A percentile compares a stretch with the other conserved stretches of the same genome.
Conservation (phyloP, 1,140 invertebrate species). For the Monomorium pharaonis region DNA sequence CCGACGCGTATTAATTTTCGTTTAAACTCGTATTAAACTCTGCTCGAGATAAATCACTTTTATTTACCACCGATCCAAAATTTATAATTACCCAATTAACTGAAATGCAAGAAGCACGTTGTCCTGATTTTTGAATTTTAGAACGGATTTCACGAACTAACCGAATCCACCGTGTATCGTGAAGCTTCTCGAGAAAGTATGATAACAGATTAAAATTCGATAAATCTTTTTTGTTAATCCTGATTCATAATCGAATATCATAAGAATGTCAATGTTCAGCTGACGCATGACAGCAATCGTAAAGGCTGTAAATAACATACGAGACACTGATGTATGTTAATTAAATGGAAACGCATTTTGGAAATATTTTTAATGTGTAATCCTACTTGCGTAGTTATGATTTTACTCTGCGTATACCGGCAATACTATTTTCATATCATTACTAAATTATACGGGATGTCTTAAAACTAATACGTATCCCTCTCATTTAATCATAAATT, state of each 20-base stretch:
- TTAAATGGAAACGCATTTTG: constrained; percentile 68
- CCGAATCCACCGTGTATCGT: background rate
- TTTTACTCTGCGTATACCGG: background rate
- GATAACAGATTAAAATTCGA: constrained; percentile 30
- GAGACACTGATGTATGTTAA: constrained; percentile 65
- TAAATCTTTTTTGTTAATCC: constrained; percentile 44
- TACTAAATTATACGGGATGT: background rate
- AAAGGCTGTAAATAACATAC: constrained; percentile 55
- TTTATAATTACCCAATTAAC: background rate
- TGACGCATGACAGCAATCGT: constrained; percentile 21
- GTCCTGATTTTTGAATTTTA: background rate
- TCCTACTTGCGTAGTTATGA: constrained; percentile 8
- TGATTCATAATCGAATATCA: constrained; percentile 66
- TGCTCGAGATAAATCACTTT: background rate
- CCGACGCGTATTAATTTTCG: background rate
- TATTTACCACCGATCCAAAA: background rate
- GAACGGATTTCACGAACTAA: background rate
- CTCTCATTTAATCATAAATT: background rate
- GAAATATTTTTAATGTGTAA: background rate
- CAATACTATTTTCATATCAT: too few species aligned
- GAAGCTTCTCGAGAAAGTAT: background rate
- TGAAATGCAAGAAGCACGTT: background rate
- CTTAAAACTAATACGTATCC: background rate
- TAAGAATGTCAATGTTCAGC: constrained; percentile 45
- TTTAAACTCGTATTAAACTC: background rate